Conservation (phyloP, 2,113 vertebrate species). For the Xyliphius kryptos region DNA sequence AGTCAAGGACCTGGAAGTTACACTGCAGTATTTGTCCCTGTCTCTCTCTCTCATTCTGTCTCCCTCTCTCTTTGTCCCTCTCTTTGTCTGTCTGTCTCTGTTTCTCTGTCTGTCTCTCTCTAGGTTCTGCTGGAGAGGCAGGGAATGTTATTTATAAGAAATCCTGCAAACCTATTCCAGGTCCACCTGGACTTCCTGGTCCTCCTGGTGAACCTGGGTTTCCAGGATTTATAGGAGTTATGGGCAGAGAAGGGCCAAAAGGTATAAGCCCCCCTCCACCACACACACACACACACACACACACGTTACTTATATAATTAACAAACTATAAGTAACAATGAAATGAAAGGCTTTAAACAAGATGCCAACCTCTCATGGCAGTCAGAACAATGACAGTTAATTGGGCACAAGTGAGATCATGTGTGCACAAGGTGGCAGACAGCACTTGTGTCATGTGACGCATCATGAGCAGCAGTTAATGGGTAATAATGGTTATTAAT, state of each 20-base stretch:
- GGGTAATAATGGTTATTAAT: not conserved
- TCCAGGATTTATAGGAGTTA: constrained; percentile 16
- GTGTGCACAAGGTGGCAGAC: no score
- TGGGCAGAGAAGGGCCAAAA: constrained; percentile 11
- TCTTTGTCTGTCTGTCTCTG: no score
- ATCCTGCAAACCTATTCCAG: rapidly evolving
- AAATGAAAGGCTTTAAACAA: no score
- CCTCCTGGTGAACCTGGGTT: constrained; percentile 6
- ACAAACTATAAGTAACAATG: not conserved
- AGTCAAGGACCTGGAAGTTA: no score
- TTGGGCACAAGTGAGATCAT: no score
- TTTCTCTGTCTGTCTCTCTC: constrained; percentile 6
- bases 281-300: not conserved
- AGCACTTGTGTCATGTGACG: no score
- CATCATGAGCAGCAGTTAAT: no score
- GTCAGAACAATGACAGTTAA: no score
- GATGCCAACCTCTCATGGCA: not conserved
- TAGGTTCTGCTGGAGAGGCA: constrained; percentile 29
- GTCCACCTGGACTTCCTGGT: constrained; percentile 15
- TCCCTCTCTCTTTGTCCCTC: no score
- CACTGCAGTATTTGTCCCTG: no score
- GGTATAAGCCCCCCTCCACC: no score
- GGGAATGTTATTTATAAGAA: not conserved
- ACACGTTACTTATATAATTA: not conserved
- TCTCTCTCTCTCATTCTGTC: no score